Conservation (phyloP, 2,888 invertebrate species). For the Drosophila recens region DNA sequence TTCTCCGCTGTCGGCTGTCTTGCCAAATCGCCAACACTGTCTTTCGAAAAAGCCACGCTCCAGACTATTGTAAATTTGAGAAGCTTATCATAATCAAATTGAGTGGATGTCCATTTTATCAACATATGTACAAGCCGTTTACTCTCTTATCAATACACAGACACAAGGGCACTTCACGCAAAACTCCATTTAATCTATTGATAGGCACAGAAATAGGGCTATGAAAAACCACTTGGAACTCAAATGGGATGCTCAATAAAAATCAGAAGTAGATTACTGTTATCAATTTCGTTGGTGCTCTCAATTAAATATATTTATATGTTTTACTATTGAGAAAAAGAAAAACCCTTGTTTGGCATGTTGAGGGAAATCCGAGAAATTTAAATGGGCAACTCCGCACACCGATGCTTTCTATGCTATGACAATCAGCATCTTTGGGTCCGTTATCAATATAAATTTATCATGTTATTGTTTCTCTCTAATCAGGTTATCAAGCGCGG, state of each 20-base stretch:
- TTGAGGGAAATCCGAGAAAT: background rate
- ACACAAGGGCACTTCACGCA: background rate
- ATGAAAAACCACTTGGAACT: background rate
- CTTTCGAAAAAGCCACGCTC: constrained; percentile 61
- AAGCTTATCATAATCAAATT: constrained; percentile 56
- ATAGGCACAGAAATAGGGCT: background rate
- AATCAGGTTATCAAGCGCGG: constrained; percentile 95
- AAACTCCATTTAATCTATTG: background rate
- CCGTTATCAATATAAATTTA: constrained; percentile 21
- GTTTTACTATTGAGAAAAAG: background rate
- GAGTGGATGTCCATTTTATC: constrained; percentile 31
- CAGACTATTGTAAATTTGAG: constrained; percentile 41
- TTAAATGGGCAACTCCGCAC: background rate
- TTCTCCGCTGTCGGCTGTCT: constrained; percentile 33
- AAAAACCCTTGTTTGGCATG: background rate
- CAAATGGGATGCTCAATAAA: too few species aligned
- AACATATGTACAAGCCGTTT: constrained; percentile 10
- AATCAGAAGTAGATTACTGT: too few species aligned
- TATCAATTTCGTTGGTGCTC: too few species aligned
- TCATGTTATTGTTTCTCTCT: constrained; percentile 4
- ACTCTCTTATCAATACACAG: constrained; percentile 12
- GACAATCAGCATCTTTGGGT: background rate
- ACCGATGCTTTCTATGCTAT: background rate
- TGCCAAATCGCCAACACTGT: constrained; percentile 62
- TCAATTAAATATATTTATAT: background rate